A percentile compares a stretch with the other conserved stretches of the same genome.
phyloP scores from a whole-genome alignment of 2,113 vertebrate species.

The Myiagra hebetior region DNA sequence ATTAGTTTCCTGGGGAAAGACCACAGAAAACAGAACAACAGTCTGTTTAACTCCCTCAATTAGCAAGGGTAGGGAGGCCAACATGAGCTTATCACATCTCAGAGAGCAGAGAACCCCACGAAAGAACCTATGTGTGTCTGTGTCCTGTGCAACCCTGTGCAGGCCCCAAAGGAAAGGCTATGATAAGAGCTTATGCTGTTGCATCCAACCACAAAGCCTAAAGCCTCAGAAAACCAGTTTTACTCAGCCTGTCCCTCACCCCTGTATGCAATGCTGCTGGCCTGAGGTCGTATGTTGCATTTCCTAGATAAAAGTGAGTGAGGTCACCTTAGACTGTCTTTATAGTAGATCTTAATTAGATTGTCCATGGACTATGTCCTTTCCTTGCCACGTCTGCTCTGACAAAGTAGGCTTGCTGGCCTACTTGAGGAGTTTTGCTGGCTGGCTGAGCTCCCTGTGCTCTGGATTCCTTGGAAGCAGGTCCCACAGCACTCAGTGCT shows the following conservation, averaged over 20 bases:
- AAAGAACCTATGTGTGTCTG: neutral
- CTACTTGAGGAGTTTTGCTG: neutral
- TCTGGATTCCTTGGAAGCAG: neutral
- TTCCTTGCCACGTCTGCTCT: neutral
- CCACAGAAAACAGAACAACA: neutral
- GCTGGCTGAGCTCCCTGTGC: neutral
- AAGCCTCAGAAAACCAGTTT: neutral
- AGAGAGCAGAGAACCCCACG: neutral
- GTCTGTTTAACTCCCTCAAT: neutral
- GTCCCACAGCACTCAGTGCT: accelerated
- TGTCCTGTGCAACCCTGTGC: neutral
- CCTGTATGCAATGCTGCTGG: neutral
- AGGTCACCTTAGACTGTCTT: neutral
- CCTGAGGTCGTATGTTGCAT: neutral
- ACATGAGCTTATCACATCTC: neutral
- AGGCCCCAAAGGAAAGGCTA: neutral
- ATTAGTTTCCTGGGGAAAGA: neutral
- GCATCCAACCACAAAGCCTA: neutral
- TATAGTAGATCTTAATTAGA: neutral
- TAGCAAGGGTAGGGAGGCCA: neutral
- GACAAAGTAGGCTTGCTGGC: neutral
- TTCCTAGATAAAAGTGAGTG: neutral
- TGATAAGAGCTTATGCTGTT: neutral
- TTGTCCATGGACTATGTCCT: neutral
- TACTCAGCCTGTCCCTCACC: neutral